A percentile compares a stretch with the other conserved stretches of the same genome.
Evolutionary conservation across 2,888 invertebrate species (phyloP).

Genomic region (Chesias legatella): DNA sequence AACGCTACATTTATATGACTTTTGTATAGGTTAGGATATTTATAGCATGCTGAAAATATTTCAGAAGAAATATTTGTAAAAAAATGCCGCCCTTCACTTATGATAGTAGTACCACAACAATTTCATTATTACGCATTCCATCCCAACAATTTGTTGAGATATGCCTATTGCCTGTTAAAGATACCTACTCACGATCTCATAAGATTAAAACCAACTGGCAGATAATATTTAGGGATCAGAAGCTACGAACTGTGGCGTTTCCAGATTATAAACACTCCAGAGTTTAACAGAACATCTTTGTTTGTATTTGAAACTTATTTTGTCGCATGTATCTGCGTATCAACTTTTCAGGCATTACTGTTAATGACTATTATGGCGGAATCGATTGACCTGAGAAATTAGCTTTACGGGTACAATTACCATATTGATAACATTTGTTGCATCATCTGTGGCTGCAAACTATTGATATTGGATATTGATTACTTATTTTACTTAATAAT

Average conservation of each 20-base stretch:
- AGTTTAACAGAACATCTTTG: neutral
- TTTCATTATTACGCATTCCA: constrained; percentile 19
- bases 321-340: neutral
- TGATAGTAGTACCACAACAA: constrained; percentile 11
- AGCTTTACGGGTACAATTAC: no score
- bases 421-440: no score
- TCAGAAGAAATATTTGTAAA: neutral
- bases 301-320: constrained; percentile 2
- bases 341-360: no score
- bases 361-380: no score
- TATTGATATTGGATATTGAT: no score
- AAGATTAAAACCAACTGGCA: constrained; percentile 13
- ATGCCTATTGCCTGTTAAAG: constrained; percentile 13
- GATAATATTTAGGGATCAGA: constrained; percentile 16
- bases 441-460: no score
- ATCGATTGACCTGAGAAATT: no score
- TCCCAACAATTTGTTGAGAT: constrained; percentile 9
- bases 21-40: no score
- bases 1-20: neutral
- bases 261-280: constrained; percentile 9
- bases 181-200: constrained; percentile 10
- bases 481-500: no score
- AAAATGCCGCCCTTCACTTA: neutral
- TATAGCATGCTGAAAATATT: neutral
- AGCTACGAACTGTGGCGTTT: constrained; percentile 16